phyloP scores from a whole-genome alignment of 2,113 vertebrate genomes.

The Sceloporus tristichus region DNA sequence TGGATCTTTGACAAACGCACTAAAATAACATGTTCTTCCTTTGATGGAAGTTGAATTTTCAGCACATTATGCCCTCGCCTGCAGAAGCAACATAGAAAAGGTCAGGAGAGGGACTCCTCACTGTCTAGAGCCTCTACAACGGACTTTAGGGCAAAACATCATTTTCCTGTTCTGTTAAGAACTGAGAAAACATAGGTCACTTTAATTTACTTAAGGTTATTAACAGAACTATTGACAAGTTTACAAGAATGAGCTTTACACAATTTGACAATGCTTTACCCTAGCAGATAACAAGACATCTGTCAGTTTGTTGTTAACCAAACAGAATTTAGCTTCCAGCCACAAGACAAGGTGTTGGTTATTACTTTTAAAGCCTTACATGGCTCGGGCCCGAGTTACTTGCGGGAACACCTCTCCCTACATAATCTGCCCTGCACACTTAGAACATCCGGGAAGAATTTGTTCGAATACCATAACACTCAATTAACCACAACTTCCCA shows the following conservation, averaged over 20 bases:
- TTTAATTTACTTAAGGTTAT: background rate
- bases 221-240: background rate
- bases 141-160: conserved; percentile 31
- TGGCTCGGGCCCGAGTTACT: too few relatives aligned
- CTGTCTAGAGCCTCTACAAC: background rate
- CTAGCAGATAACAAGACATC: background rate
- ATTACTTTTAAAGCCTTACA: too few relatives aligned
- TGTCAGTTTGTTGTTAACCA: conserved; percentile 31
- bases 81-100: conserved; percentile 33
- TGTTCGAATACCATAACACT: too few relatives aligned
- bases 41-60: conserved; percentile 90
- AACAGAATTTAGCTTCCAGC: background rate
- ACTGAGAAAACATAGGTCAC: conserved; percentile 6
- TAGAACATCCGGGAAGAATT: too few relatives aligned
- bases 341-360: too few relatives aligned
- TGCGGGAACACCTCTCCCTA: too few relatives aligned
- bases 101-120: conserved; percentile 35
- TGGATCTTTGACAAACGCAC: conserved; percentile 95
- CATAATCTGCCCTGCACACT: too few relatives aligned
- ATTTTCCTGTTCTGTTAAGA: conserved; percentile 21
- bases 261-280: background rate
- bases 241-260: background rate
- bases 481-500: too few relatives aligned
- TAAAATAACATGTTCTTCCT: conserved; percentile 96
- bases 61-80: conserved; percentile 97